These are phyloP conservation scores for Synanthedon tipuliformis DNA, from an alignment of 2,888 invertebrate species.

Conservation along the genomic window DNA sequence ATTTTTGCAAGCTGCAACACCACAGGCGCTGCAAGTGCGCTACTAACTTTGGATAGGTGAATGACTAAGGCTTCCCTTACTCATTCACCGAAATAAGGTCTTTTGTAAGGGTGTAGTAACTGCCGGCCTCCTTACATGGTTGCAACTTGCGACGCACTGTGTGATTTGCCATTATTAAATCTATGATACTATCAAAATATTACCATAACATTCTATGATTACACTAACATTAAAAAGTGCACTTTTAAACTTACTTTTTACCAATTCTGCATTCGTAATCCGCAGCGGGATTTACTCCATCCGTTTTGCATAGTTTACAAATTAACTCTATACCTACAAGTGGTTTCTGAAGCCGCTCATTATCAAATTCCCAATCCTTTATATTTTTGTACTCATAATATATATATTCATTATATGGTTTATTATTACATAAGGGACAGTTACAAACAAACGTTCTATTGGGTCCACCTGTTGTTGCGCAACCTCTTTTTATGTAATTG, in stretches of 20 bases:
- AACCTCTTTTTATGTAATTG: conserved; percentile 40
- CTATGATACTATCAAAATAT: no score
- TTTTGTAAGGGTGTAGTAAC: no score
- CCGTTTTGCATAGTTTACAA: conserved; percentile 43
- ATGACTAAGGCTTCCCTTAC: no score
- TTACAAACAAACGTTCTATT: conserved; percentile 48
- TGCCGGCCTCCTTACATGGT: no score
- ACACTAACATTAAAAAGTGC: neutral
- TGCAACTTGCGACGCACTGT: no score
- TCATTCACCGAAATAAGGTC: no score
- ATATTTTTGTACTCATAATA: conserved; percentile 34
- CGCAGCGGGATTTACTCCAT: conserved; percentile 18
- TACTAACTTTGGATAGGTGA: no score
- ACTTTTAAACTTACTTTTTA: conserved; percentile 22
- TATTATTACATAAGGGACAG: conserved; percentile 51
- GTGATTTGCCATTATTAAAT: no score
- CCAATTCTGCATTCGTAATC: conserved; percentile 33
- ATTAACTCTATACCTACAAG: conserved; percentile 23
- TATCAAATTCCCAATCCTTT: conserved; percentile 46
- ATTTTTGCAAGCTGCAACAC: no score
- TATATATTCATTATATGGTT: conserved; percentile 26
- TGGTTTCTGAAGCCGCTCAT: conserved; percentile 25
- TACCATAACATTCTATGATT: no score
- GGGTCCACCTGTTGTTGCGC: conserved; percentile 25
- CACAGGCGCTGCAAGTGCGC: no score